phyloP scores from a whole-genome alignment of 2,888 invertebrate species.

The Esperia sulphurella region DNA sequence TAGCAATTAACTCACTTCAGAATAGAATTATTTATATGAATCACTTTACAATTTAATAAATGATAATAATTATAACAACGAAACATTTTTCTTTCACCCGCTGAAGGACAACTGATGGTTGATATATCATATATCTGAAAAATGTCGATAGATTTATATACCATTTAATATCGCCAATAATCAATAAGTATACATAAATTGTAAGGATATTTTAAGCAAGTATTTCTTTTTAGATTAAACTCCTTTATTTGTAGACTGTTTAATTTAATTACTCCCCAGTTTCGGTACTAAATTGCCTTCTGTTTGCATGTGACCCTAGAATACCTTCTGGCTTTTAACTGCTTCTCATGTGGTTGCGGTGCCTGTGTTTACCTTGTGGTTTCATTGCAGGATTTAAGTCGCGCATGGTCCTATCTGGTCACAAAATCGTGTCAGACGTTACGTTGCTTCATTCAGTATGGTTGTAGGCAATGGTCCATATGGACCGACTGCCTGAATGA shows the following conservation, averaged over 20 bases:
- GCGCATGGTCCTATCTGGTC: slow-evolving; percentile 4
- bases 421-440: slow-evolving; percentile 13
- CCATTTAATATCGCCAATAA: slow-evolving; percentile 1
- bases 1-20: slow-evolving; percentile 30
- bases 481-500: background rate
- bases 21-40: slow-evolving; percentile 45
- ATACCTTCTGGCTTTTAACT: slow-evolving; percentile 32
- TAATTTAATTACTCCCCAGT: slow-evolving; percentile 29
- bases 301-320: slow-evolving; percentile 39
- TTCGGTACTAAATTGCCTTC: slow-evolving; percentile 33
- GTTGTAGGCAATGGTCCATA: background rate
- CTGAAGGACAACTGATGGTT: slow-evolving; percentile 12
- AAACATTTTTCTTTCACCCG: slow-evolving; percentile 48
- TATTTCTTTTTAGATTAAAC: slow-evolving; percentile 54
- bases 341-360: slow-evolving; percentile 45
- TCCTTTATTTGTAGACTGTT: slow-evolving; percentile 30
- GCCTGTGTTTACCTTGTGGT: slow-evolving; percentile 27
- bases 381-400: slow-evolving; percentile 30
- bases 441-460: background rate
- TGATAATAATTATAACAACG: slow-evolving; percentile 35
- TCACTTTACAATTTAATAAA: slow-evolving; percentile 49
- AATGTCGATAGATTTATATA: slow-evolving; percentile 20
- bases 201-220: slow-evolving; percentile 28
- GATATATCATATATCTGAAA: slow-evolving; percentile 10
- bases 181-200: slow-evolving; percentile 25